Base-by-base conservation (phyloP, 2,113 vertebrate species). In the Cranoglanis bouderius region DNA sequence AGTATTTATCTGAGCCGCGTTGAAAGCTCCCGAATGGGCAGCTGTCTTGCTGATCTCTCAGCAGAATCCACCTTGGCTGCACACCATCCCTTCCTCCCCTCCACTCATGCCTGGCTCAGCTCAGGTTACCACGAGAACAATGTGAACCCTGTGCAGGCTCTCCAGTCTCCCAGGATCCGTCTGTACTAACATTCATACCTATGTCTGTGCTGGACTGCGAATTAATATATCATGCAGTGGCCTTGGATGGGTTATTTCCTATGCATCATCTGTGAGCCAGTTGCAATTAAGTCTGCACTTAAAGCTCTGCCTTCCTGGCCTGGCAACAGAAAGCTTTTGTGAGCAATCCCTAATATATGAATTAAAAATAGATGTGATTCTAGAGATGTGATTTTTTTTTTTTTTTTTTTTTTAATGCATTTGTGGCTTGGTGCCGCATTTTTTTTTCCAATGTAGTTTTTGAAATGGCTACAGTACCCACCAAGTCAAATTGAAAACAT, bases 1-100 rank as follows among this genome's bases (percentile, higher is more conserved):
- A 82, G 89, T 90, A 84, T 90, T 90, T 92, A 90, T 90, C 86
- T 86, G 91, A 89, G 85, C 87, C 55, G 80, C n/a, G 86, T 9
- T 83, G 88, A 92, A 86, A 90, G 91, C 88, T 87, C 61, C 84
- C 84, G 87, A 84, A 88, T 87, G 63, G 72, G 86, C 91, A 92
- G 89, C 91, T 92, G 91, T 88, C 89, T 88, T 49, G 65, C 83
- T 85, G 88, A 83, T 89, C 88, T 89, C 87, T 90, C 91, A 89
- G 82, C 89, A 86, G 70, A 35, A 85, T 86, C 61, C 35, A 85
- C 84, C 77, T 84, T 82, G 72, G 91, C 86, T 82, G 82, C 77
- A 81, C 78, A 46, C 80, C 70, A 83, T 55, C 10, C 85, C 85
- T 55, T 12, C 51, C 74, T 83, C 65, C 87, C n/a, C 14, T 38